Percentiles rank a stretch among this genome's conserved stretches.
Conservation (phyloP, 2,113 vertebrate species). For the Erythrolamprus reginae region DNA sequence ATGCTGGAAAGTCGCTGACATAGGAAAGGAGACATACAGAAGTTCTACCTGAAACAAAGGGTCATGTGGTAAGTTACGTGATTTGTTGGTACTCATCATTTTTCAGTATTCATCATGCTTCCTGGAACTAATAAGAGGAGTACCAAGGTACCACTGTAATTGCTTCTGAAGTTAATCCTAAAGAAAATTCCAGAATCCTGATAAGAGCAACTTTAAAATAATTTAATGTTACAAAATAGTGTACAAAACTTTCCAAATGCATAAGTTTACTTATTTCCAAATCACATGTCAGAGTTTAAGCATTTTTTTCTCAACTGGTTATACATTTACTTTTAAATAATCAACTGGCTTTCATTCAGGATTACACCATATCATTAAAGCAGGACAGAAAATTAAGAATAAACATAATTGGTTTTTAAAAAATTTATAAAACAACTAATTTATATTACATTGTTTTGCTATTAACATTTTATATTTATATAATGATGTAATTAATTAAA, state of each 20-base stretch:
- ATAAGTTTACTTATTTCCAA: conserved; percentile 4
- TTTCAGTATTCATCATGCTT: background rate
- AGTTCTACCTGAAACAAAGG: background rate
- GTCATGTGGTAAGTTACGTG: background rate
- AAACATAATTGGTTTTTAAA: background rate
- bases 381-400: background rate
- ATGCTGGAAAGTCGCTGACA: background rate
- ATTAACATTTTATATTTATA: background rate
- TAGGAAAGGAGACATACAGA: background rate
- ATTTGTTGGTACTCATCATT: background rate
- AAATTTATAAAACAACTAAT: background rate
- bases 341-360: background rate
- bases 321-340: conserved; percentile 32
- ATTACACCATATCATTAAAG: background rate
- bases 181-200: background rate
- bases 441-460: background rate
- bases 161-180: background rate
- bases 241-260: background rate
- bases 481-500: background rate
- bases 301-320: conserved; percentile 3
- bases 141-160: background rate
- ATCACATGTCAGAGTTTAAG: conserved; percentile 1
- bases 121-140: background rate
- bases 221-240: background rate
- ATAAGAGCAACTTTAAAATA: background rate